A percentile compares a stretch with the other conserved stretches of the same genome.
phyloP scores from a whole-genome alignment of 2,888 invertebrate genomes.

The Rugalucina vietnamica region DNA sequence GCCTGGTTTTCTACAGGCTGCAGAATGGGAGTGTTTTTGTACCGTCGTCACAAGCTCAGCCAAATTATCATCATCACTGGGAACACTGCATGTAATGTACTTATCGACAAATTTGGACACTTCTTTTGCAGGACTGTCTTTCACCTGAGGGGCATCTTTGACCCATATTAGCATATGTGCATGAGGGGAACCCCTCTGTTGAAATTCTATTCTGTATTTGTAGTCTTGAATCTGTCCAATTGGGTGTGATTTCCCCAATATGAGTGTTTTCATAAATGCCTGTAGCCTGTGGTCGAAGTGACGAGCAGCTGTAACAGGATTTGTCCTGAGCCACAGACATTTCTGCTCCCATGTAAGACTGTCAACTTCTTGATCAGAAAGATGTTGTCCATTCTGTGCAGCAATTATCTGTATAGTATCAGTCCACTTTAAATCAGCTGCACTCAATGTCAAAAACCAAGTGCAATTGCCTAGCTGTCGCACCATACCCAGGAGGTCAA shows the following conservation, averaged over 20 bases:
- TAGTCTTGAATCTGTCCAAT: conserved; percentile 55
- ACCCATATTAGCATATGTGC: conserved; percentile 59
- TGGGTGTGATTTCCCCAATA: conserved; percentile 20
- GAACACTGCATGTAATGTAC: conserved; percentile 37
- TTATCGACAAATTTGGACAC: conserved; percentile 33
- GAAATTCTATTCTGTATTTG: conserved; percentile 60
- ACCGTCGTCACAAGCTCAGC: not conserved
- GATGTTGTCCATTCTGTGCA: conserved; percentile 26
- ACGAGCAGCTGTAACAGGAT: conserved; percentile 63
- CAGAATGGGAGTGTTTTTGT: conserved; percentile 30
- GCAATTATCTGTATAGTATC: conserved; percentile 59
- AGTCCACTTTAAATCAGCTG: conserved; percentile 65
- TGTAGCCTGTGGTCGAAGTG: conserved; percentile 62
- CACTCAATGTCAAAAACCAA: conserved; percentile 64
- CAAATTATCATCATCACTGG: conserved; percentile 17
- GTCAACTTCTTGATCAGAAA: conserved; percentile 27
- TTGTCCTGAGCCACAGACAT: conserved; percentile 30
- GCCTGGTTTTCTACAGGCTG: conserved; percentile 20
- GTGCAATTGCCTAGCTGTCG: conserved; percentile 66
- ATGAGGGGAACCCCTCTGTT: conserved; percentile 63
- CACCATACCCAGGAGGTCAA: conserved; percentile 66
- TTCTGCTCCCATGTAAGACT: conserved; percentile 39
- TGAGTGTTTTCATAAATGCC: conserved; percentile 1
- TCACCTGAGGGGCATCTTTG: conserved; percentile 43
- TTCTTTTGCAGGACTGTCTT: conserved; percentile 29